Base-by-base conservation (phyloP, 2,888 invertebrate genomes). In the Caenorhabditis drosophilae region DNA sequence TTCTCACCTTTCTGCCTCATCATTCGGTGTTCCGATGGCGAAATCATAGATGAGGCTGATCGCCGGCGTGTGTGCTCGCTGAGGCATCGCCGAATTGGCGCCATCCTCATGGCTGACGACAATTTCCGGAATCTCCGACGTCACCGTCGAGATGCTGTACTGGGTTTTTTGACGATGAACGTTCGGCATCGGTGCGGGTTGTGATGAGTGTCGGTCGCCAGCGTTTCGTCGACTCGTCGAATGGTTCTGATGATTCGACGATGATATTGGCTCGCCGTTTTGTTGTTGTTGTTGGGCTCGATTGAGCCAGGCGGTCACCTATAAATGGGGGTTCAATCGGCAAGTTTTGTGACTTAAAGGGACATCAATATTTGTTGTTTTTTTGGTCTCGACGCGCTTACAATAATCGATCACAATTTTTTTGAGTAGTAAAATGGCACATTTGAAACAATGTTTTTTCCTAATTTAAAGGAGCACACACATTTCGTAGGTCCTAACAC, bases 231-330 rank as follows among this genome's bases (percentile, higher is more conserved):
- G 15, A 27, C 26, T 26, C 9, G 40, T 15, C 25, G 18, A 4
- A 18, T 11, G 7, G 9, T 25, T 16, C 7, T 4, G 20, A 26
- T 34, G 11, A 6, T 48, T 15, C 4, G 15, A 16, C 3, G 16
- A 4, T 34, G 31, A 4, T 11, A 3, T 46, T 16, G 18, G 4
- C 26, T 7, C 27, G 31, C 12, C 4, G 3, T 59, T 54, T 16
- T 9, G 36, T 15, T 15, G 6, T 15, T 36, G 36, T 40, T 40
- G 45, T 35, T 20, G 73, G 63, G 25, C 42, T 35, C 42, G 73
- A n/a, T 60, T 76, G 23, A 80, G 62, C 80, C 80, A 80, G 1
- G 79, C 78, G 2, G 75, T 77, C 31, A 78, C 77, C 78, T 78
- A n/a, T n/a, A n/a, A n/a, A n/a, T n/a, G n/a, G n/a, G n/a, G n/a